A percentile compares a stretch with the other conserved stretches of the same genome.
phyloP scores from a whole-genome alignment of 1,140 invertebrate species.

The Drosophila ambigua region DNA sequence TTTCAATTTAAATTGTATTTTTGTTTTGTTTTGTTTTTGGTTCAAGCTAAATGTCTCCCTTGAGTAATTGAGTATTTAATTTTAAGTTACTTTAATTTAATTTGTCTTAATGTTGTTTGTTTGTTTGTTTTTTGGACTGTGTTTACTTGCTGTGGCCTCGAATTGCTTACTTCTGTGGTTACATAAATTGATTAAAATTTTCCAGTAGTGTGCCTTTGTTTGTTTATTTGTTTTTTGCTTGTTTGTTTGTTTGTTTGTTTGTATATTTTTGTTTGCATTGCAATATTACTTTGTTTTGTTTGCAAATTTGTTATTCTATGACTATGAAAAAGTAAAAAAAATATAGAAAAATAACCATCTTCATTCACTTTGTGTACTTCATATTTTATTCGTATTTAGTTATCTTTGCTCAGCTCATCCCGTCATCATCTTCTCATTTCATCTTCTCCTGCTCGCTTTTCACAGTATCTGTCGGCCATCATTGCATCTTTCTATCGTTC shows the following conservation, averaged over 20 bases:
- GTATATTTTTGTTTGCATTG: constrained; percentile 23
- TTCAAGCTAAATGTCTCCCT: too few relatives aligned
- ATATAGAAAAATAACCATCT: constrained; percentile 79
- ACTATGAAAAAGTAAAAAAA: constrained; percentile 83
- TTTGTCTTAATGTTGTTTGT: constrained; percentile 28
- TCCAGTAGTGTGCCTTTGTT: constrained; percentile 23
- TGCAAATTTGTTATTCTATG: constrained; percentile 81
- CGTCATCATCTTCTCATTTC: constrained; percentile 11
- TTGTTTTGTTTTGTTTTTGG: not conserved
- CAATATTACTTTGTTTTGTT: constrained; percentile 37
- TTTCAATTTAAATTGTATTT: constrained; percentile 11
- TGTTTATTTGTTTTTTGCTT: constrained; percentile 41
- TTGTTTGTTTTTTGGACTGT: constrained; percentile 58
- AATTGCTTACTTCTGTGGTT: constrained; percentile 45
- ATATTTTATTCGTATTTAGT: constrained; percentile 60
- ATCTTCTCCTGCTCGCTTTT: constrained; percentile 26
- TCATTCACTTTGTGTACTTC: constrained; percentile 76
- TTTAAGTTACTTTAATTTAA: constrained; percentile 1
- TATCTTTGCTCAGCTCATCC: constrained; percentile 41
- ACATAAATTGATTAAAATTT: constrained; percentile 39
- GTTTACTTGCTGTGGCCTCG: constrained; percentile 48
- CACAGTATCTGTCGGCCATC: constrained; percentile 62
- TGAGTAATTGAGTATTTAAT: too few relatives aligned
- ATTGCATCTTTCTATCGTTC: constrained; percentile 3
- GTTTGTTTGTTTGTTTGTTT: not conserved